These are phyloP conservation scores for Cephalotes varians DNA, from an alignment of 2,888 invertebrate genomes.

Conservation along the genomic window DNA sequence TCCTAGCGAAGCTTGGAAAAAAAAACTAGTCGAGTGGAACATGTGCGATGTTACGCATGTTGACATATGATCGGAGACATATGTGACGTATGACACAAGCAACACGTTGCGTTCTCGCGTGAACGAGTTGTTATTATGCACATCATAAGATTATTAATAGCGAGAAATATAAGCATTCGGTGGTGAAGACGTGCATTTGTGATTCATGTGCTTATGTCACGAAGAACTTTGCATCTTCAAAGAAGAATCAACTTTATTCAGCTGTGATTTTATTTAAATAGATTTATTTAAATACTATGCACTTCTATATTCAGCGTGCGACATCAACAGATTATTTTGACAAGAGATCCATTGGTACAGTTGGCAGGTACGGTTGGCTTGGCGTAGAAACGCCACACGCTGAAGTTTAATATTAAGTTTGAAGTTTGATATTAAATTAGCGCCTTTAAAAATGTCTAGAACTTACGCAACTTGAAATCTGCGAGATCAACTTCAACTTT, in stretches of 20 bases:
- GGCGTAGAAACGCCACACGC: not conserved
- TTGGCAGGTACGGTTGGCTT: not conserved
- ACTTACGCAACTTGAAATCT: not conserved
- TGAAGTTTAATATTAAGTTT: not conserved
- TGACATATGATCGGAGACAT: not conserved
- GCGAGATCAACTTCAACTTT: not conserved
- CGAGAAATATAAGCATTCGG: slow-evolving; percentile 8
- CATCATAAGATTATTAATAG: slow-evolving; percentile 48
- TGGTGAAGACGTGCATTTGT: slow-evolving; percentile 4
- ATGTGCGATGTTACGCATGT: slow-evolving; percentile 10
- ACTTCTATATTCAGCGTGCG: not conserved
- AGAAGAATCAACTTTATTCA: not conserved
- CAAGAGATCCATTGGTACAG: not conserved
- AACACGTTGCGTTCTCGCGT: slow-evolving; percentile 14
- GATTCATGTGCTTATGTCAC: slow-evolving; percentile 2
- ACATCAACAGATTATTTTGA: not conserved
- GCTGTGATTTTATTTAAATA: not conserved
- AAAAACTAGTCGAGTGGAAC: not conserved
- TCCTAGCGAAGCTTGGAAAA: not conserved
- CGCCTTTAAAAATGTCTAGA: not conserved
- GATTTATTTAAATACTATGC: not conserved
- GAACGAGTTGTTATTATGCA: slow-evolving; percentile 26
- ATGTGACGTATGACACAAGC: not conserved
- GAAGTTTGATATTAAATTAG: not conserved
- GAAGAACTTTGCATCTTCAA: not conserved